Evolutionary conservation across 1,140 invertebrate genomes (phyloP).

Genomic region (Lanistes nyassanus): DNA sequence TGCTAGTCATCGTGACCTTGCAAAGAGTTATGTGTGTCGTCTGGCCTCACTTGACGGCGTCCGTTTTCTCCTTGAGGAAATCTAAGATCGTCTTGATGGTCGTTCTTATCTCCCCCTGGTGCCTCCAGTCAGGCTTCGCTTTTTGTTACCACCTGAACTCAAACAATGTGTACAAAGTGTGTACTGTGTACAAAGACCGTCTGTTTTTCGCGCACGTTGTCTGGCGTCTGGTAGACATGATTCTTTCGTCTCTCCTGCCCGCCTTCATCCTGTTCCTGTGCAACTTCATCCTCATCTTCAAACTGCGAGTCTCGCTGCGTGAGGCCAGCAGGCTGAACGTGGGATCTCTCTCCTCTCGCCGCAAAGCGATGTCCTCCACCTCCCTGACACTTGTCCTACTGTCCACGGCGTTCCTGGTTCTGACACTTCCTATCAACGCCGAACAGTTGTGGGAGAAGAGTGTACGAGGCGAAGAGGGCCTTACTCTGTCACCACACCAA

Average conservation of each 20-base stretch:
- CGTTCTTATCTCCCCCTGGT: neutral
- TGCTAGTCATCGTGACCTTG: slow-evolving; percentile 3
- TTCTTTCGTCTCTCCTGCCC: neutral
- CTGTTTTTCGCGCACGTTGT: neutral
- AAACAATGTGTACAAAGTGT: too few species aligned
- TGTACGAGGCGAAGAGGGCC: neutral
- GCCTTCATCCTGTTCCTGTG: neutral
- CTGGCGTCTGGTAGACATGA: slow-evolving; percentile 6
- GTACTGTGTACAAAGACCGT: neutral
- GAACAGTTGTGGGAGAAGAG: neutral
- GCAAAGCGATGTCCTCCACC: neutral
- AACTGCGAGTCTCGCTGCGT: neutral
- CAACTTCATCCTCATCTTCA: neutral
- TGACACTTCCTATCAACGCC: neutral
- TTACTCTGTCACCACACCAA: neutral
- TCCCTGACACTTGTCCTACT: neutral
- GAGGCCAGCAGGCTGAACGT: neutral
- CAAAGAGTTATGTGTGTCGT: slow-evolving; percentile 7
- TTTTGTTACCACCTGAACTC: neutral
- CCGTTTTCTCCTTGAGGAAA: neutral
- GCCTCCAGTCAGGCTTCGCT: neutral
- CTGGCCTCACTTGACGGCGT: neutral
- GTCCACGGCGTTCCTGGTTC: neutral
- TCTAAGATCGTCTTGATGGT: neutral
- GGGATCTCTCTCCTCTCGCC: neutral